Percentiles rank a stretch among this genome's conserved stretches.
Evolutionary conservation across 2,888 invertebrate species (phyloP).

Genomic region (Drosophila lutescens): DNA sequence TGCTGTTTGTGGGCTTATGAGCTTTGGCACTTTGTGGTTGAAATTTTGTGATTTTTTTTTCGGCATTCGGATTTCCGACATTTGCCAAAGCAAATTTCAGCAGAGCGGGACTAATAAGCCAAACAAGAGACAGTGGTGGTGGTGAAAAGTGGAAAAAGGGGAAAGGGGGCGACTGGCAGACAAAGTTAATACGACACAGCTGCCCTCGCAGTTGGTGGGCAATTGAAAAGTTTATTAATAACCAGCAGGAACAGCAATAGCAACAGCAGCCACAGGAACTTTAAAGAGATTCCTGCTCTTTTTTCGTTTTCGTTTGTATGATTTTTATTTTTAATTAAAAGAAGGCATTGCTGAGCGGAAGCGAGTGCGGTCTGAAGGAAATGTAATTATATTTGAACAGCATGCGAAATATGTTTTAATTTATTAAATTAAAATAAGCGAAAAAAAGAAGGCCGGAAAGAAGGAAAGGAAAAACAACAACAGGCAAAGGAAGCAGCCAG

Average conservation of each 20-base stretch:
- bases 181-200: constrained; percentile 71
- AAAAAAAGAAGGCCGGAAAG: constrained; percentile 15
- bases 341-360: constrained; percentile 15
- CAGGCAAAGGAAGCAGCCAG: constrained; percentile 34
- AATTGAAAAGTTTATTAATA: constrained; percentile 78
- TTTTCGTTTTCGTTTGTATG: constrained; percentile 5
- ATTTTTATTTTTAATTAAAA: constrained; percentile 70
- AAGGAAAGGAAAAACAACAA: not conserved
- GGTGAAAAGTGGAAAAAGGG: not conserved
- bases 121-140: constrained; percentile 28
- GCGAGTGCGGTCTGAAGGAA: constrained; percentile 34
- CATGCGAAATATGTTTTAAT: constrained; percentile 74
- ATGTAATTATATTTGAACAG: constrained; percentile 73
- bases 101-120: constrained; percentile 56
- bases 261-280: constrained; percentile 28
- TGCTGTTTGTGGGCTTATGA: constrained; percentile 56
- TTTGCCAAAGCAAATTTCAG: constrained; percentile 52
- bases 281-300: constrained; percentile 48
- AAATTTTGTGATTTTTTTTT: constrained; percentile 25
- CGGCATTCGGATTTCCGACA: constrained; percentile 53
- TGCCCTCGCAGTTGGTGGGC: constrained; percentile 59
- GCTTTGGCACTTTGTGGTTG: constrained; percentile 58
- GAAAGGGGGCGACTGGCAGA: not conserved
- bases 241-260: constrained; percentile 44
- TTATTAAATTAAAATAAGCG: constrained; percentile 73